Evolutionary conservation across 64 coral and sea anemone species (phyloP), one percentile per base, ranked within the genome.

Genomic region (Cladopsammia gracilis): DNA sequence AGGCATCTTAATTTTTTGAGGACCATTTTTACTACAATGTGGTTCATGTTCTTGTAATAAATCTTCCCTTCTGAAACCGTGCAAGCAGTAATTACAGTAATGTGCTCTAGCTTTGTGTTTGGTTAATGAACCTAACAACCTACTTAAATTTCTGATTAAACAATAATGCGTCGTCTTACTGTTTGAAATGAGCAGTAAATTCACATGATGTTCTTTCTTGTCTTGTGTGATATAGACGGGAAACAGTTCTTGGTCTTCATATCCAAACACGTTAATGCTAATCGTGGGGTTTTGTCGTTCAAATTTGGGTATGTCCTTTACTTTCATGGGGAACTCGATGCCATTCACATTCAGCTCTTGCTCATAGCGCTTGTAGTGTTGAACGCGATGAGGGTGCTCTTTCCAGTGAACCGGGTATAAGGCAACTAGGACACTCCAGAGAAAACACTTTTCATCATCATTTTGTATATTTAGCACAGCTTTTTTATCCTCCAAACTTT

Each of bases 391-490:
- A 11, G 92, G 57, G 10, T 86, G 48, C 18, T 3, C 13, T n/a
- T 81, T 67, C 8, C 47, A 5, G 7, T 58, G 7, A 0, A 77
- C n/a, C 0, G 93, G 93, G 70, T 95, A 59, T 16, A 86, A 57
- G 8, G 88, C 93, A 0, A 88, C 93, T 0, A 90, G 26, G 14
- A 95, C 26, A 10, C 70, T 78, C 93, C 93, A 95, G 0, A 86
- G 15, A n/a, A 95, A 90, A 54, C 93, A 95, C 48, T 90, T 86
- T 25, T 90, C 8, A 59, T 95, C 93, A 16, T 78, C 74, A 26
- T 95, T 95, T 7, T 82, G 22, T 4, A 95, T 70, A 65, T 90
- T 95, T 0, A 95, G 19, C 3, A 95, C 45, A 0, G 81, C 83
- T 88, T 88, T 86, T 43, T 53, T 88, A 15, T 52, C 20, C n/a